Evolutionary conservation across 2,797 vertebrate genomes (phyloP), one percentile per base, ranked within the genome.

Genomic region (Syndactyla subalaris): DNA sequence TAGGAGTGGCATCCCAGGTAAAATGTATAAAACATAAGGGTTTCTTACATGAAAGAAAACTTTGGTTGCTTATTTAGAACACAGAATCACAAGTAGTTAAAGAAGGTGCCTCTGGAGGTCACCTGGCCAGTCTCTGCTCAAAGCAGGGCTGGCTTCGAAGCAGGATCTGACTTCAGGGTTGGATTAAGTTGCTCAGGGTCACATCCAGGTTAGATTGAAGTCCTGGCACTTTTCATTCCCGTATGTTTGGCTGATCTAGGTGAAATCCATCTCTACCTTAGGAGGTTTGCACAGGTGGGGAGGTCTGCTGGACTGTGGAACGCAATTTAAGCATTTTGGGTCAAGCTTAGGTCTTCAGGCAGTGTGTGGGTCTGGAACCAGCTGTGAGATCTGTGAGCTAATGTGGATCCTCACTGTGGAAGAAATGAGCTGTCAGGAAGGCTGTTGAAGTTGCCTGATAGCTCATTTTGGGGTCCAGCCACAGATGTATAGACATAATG

Each of bases 171-270:
- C 72, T 71, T 58, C 43, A 62, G 10, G 43, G 12, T 51, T 63
- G 36, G n/a, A 30, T 66, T 58, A 12, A 46, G 14, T 52, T 78
- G 80, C 65, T 84, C 19, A 29, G 48, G 39, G 14, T 57, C 2
- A 1, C 36, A 32, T 72, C 55, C 38, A 76, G 48, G 24, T 90
- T 57, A 49, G 19, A 11, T 4, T 58, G 21, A 65, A 65, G 21
- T 38, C 38, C 46, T 49, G 32, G 11, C 38, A 3, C 46, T 51
- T 88, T 72, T 83, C 32, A 21, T 54, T 86, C 45, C 70, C 43
- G 0, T n/a, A 3, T 7, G 11, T 67, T 2, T n/a, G n/a, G 32
- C 54, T 59, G n/a, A 3, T 68, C 7, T 0, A 66, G 55, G n/a
- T 58, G 63, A 82, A 92, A 43, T 30, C 9, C 39, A 39, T 43